Conservation (phyloP, 2,797 vertebrate genomes). For the Tarsius wallacei region DNA sequence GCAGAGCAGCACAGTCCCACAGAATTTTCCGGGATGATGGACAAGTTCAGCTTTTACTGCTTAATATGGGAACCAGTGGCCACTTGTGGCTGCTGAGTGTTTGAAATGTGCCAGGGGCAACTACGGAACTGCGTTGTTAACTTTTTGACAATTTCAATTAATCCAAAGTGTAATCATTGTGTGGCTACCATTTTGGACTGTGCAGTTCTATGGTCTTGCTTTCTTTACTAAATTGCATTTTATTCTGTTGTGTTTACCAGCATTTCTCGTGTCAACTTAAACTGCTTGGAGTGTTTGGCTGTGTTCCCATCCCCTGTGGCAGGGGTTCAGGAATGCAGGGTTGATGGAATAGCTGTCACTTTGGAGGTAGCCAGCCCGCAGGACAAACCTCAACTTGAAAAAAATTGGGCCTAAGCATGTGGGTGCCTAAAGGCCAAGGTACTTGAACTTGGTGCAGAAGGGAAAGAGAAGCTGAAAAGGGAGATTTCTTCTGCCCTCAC, state of each 20-base stretch:
- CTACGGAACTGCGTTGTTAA: background rate
- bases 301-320: background rate
- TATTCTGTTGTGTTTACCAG: background rate
- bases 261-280: constrained; percentile 1
- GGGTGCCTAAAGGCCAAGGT: background rate
- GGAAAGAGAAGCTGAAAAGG: background rate
- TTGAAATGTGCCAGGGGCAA: background rate
- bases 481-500: constrained; percentile 24
- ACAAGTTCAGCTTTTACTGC: background rate
- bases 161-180: background rate
- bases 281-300: constrained; percentile 9
- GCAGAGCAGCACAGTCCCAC: background rate
- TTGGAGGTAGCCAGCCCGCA: constrained; percentile 22
- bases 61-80: background rate
- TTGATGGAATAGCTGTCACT: constrained; percentile 9
- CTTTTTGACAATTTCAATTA: background rate
- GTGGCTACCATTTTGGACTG: background rate
- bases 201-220: background rate
- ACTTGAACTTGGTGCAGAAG: background rate
- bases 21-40: background rate
- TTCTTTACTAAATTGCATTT: background rate
- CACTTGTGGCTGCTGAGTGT: background rate
- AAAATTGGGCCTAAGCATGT: background rate
- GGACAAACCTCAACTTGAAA: constrained; percentile 31
- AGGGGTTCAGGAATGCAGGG: constrained; percentile 30